phyloP scores from a whole-genome alignment of 2,888 invertebrate genomes.

The Pollenia labialis region DNA sequence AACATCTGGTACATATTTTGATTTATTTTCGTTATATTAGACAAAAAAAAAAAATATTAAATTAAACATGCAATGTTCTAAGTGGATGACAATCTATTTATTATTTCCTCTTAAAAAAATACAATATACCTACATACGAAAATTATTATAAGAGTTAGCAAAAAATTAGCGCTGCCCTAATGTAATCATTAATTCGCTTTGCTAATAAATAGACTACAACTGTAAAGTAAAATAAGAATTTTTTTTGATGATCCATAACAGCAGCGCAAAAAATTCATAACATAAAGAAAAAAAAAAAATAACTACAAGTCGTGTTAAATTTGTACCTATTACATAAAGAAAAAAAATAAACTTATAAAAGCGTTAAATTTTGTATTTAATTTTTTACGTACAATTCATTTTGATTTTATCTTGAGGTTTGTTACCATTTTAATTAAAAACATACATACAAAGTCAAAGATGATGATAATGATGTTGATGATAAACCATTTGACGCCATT shows the following conservation, averaged over 20 bases:
- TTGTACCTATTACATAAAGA: neutral
- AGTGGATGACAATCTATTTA: no score
- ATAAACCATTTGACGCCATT: slow-evolving; percentile 10
- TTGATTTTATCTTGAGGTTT: slow-evolving; percentile 26
- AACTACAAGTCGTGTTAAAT: neutral
- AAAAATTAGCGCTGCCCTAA: neutral
- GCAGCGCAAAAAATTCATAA: neutral
- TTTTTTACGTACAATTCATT: slow-evolving; percentile 1
- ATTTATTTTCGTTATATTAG: no score
- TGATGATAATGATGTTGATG: neutral
- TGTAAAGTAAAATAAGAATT: neutral
- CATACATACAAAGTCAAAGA: slow-evolving; percentile 8
- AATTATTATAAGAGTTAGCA: no score
- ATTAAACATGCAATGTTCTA: no score
- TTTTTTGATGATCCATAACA: slow-evolving; percentile 12
- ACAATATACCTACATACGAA: no score
- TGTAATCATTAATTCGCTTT: neutral
- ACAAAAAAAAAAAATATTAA: no score
- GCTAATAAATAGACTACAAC: neutral
- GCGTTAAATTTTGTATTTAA: neutral
- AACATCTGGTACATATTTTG: no score
- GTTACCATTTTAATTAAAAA: slow-evolving; percentile 49
- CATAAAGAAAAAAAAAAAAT: neutral
- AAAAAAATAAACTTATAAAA: slow-evolving; percentile 12
- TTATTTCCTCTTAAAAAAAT: no score